Evolutionary conservation across 2,113 vertebrate species (phyloP).

Genomic region (Catharus fuscescens): DNA sequence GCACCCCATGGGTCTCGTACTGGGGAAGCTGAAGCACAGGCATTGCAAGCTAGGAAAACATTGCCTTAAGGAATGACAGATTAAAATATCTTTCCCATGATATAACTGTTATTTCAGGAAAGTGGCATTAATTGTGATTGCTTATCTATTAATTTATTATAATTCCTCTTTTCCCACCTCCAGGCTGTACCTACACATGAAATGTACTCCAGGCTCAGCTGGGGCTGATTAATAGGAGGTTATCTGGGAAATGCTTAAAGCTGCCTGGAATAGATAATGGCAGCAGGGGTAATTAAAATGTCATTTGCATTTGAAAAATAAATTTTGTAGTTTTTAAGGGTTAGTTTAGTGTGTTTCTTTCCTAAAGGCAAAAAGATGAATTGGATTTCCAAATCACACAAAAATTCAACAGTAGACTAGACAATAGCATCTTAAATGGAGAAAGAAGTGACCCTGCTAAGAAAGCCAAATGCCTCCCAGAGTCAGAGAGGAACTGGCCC

Average conservation of each 20-base stretch:
- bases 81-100: conserved; percentile 81
- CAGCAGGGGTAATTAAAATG: conserved; percentile 79
- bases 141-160: conserved; percentile 88
- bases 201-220: conserved; percentile 75
- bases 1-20: conserved; percentile 87
- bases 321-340: conserved; percentile 60
- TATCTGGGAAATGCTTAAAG: conserved; percentile 78
- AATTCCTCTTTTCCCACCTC: conserved; percentile 76
- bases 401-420: background rate
- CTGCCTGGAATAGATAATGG: conserved; percentile 79
- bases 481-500: background rate
- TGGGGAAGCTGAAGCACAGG: conserved; percentile 75
- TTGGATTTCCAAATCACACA: conserved; percentile 6
- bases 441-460: background rate
- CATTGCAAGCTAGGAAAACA: conserved; percentile 77
- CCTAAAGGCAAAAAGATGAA: conserved; percentile 59
- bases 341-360: conserved; percentile 44
- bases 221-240: conserved; percentile 80
- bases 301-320: conserved; percentile 70
- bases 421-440: conserved; percentile 15
- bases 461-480: background rate
- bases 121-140: conserved; percentile 85
- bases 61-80: conserved; percentile 81
- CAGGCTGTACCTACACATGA: conserved; percentile 79
- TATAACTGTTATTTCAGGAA: conserved; percentile 82